phyloP scores from a whole-genome alignment of 2,888 invertebrate genomes.

The Diarsia dahlii region DNA sequence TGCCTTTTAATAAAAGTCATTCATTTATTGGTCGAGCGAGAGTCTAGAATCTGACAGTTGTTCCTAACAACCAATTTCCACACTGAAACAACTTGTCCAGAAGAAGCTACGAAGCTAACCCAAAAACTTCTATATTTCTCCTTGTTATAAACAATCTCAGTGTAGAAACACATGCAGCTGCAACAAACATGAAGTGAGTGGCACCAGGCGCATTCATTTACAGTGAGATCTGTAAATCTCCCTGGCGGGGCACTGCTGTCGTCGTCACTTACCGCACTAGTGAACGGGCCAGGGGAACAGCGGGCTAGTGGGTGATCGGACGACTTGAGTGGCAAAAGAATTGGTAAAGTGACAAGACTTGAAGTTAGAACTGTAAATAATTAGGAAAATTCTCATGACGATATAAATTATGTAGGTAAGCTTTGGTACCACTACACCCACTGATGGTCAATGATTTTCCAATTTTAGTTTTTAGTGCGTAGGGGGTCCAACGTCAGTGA shows the following conservation, averaged over 20 bases:
- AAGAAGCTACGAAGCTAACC: no score
- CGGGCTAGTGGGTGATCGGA: conserved; percentile 15
- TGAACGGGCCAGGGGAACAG: conserved; percentile 61
- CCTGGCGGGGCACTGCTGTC: conserved; percentile 66
- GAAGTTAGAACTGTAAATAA: background rate
- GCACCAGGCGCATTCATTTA: conserved; percentile 71
- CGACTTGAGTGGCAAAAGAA: background rate
- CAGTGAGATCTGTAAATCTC: conserved; percentile 75
- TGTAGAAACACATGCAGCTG: conserved; percentile 26
- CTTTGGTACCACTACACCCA: no score
- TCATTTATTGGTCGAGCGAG: no score
- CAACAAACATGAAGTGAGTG: conserved; percentile 39
- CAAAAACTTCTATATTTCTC: background rate
- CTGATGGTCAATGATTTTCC: no score
- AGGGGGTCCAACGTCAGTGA: no score
- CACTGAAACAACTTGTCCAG: background rate
- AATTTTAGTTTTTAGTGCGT: no score
- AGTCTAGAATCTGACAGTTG: no score
- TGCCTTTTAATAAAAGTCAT: no score
- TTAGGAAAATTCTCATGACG: background rate
- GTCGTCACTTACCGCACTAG: conserved; percentile 70
- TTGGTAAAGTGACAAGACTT: background rate
- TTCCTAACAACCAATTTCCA: background rate
- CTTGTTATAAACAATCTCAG: conserved; percentile 31
- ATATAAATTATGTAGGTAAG: no score